These are phyloP conservation scores for Mionectes olivaceus DNA, from an alignment of 2,797 vertebrate species.

Conservation along the genomic window DNA sequence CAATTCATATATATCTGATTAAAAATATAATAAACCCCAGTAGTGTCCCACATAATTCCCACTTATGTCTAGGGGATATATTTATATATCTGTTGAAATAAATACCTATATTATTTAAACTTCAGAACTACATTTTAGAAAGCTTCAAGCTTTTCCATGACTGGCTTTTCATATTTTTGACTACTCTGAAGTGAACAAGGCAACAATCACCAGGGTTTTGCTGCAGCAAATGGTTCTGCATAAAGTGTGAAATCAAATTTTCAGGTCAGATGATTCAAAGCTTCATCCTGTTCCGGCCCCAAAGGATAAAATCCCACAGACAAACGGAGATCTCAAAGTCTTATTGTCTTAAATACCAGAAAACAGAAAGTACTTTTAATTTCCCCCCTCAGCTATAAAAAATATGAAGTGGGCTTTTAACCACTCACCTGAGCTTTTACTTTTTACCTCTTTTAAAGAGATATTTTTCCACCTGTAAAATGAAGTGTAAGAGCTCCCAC, in stretches of 20 bases:
- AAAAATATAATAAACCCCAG: not conserved
- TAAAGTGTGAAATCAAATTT: not conserved
- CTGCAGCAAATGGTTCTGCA: not conserved
- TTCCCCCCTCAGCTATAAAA: not conserved
- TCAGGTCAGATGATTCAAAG: not conserved
- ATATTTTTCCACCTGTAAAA: not conserved
- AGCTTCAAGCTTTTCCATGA: not conserved
- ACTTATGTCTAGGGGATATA: not conserved
- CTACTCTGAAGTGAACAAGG: not conserved
- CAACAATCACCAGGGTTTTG: not conserved
- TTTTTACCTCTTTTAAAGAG: not conserved
- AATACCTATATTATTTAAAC: not conserved
- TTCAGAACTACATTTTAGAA: not conserved
- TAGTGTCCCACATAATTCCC: not conserved
- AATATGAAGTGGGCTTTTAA: not conserved
- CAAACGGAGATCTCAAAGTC: not conserved
- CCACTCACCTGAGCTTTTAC: not conserved
- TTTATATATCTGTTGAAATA: not conserved
- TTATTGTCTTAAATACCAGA: not conserved
- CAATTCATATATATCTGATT: not conserved
- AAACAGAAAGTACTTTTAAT: not conserved
- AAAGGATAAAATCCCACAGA: not conserved
- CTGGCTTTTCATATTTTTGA: not conserved
- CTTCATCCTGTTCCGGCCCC: not conserved
- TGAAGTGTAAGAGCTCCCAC: not conserved